These are phyloP conservation scores for Caenorhabditis latens DNA, from an alignment of 1,140 invertebrate species.

Conservation along the genomic window DNA sequence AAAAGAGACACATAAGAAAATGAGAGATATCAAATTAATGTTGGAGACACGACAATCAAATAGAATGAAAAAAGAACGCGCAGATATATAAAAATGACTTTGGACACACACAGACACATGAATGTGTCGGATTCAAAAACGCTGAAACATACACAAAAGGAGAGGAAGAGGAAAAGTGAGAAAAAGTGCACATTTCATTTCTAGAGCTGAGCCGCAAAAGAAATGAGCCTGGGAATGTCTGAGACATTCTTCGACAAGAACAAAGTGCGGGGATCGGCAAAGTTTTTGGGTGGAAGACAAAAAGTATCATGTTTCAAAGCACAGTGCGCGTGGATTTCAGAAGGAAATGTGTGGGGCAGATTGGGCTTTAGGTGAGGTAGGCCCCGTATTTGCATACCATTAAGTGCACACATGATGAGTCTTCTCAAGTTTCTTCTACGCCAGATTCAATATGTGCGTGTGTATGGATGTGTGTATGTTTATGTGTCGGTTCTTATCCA, in stretches of 20 bases:
- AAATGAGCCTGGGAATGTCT: conserved; percentile 56
- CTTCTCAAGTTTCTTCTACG: conserved; percentile 49
- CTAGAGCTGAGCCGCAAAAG: conserved; percentile 47
- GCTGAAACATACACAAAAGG: conserved; percentile 18
- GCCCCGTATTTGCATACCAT: conserved; percentile 45
- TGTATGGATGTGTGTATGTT: neutral
- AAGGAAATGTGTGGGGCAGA: conserved; percentile 45
- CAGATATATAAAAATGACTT: neutral
- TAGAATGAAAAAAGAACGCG: neutral
- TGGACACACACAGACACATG: neutral
- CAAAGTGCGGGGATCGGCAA: conserved; percentile 47
- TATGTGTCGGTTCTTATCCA: conserved; percentile 36
- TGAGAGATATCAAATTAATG: neutral
- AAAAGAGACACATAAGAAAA: neutral
- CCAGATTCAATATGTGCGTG: conserved; percentile 51
- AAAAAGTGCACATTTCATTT: conserved; percentile 53
- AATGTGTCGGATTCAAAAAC: neutral
- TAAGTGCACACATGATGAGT: conserved; percentile 56
- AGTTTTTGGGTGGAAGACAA: conserved; percentile 46
- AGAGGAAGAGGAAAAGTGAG: conserved; percentile 14
- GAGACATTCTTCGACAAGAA: conserved; percentile 48
- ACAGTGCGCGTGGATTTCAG: conserved; percentile 55
- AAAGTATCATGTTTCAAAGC: conserved; percentile 50
- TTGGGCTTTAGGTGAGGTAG: conserved; percentile 52
- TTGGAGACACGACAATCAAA: neutral